Percentiles rank a stretch among this genome's conserved stretches.
Evolutionary conservation across 2,797 vertebrate genomes (phyloP).

Genomic region (Sebastes matsubarae): DNA sequence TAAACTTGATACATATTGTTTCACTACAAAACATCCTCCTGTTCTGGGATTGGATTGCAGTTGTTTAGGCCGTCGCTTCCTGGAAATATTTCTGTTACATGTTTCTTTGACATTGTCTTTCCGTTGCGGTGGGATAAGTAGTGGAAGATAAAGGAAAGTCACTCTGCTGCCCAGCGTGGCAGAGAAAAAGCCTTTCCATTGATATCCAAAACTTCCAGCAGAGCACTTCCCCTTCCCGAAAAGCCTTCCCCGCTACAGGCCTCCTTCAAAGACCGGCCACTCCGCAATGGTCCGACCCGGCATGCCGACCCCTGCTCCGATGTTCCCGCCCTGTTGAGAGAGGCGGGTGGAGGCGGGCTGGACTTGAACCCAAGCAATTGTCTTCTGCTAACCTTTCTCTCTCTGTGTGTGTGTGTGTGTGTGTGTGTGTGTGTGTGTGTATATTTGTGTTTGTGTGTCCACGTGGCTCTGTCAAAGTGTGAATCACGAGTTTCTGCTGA

Average conservation of each 20-base stretch:
- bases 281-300: conserved; percentile 46
- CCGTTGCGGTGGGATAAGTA: conserved; percentile 44
- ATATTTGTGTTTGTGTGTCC: not conserved
- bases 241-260: conserved; percentile 57
- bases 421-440: conserved; percentile 22
- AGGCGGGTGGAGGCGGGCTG: conserved; percentile 60
- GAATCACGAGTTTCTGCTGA: conserved; percentile 46
- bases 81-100: conserved; percentile 61
- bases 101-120: conserved; percentile 66
- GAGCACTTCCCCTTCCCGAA: conserved; percentile 73
- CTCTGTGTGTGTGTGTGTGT: conserved; percentile 18
- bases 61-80: conserved; percentile 51
- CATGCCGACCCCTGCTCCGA: conserved; percentile 70
- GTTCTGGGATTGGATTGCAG: conserved; percentile 20
- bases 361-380: conserved; percentile 68
- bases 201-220: conserved; percentile 65
- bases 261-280: conserved; percentile 72
- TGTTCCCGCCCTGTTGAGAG: conserved; percentile 67
- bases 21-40: not conserved
- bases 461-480: conserved; percentile 37
- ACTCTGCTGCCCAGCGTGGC: conserved; percentile 25
- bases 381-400: conserved; percentile 64
- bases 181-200: conserved; percentile 64
- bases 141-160: conserved; percentile 55
- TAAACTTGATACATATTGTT: not conserved